Evolutionary conservation across 1,140 invertebrate species (phyloP).

Genomic region (Calosoma granatense): DNA sequence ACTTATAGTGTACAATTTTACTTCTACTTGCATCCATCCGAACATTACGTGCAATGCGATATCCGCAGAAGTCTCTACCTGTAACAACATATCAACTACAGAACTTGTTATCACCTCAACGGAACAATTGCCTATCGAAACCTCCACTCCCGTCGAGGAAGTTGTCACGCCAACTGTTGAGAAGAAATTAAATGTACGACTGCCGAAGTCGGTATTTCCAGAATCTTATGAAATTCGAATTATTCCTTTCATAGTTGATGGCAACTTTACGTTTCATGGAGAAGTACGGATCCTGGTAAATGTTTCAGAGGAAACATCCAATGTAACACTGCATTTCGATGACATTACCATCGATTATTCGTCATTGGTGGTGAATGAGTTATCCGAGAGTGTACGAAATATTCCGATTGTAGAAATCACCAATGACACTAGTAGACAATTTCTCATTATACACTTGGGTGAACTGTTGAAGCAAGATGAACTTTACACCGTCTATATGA

Average conservation of each 20-base stretch:
- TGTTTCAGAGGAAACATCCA: constrained; percentile 51
- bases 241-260: constrained; percentile 56
- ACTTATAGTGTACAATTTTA: constrained; percentile 58
- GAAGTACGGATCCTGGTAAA: constrained; percentile 57
- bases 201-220: constrained; percentile 54
- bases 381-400: neutral
- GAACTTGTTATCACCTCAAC: constrained; percentile 27
- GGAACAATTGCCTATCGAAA: constrained; percentile 35
- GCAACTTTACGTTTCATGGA: constrained; percentile 69
- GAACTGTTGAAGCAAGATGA: constrained; percentile 43
- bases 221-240: constrained; percentile 57
- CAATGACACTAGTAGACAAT: constrained; percentile 58
- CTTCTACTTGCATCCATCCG: constrained; percentile 42
- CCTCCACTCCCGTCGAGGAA: constrained; percentile 25
- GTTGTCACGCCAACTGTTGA: constrained; percentile 29
- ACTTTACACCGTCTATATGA: constrained; percentile 57
- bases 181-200: constrained; percentile 47
- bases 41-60: constrained; percentile 24
- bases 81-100: constrained; percentile 33
- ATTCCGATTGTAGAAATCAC: constrained; percentile 33
- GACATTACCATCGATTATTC: constrained; percentile 52
- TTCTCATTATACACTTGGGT: constrained; percentile 56
- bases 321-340: constrained; percentile 66
- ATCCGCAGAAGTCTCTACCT: constrained; percentile 30
- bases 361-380: constrained; percentile 36